Conservation (phyloP, 2,797 vertebrate species). For the Tokudaia tokunoshimensis region DNA sequence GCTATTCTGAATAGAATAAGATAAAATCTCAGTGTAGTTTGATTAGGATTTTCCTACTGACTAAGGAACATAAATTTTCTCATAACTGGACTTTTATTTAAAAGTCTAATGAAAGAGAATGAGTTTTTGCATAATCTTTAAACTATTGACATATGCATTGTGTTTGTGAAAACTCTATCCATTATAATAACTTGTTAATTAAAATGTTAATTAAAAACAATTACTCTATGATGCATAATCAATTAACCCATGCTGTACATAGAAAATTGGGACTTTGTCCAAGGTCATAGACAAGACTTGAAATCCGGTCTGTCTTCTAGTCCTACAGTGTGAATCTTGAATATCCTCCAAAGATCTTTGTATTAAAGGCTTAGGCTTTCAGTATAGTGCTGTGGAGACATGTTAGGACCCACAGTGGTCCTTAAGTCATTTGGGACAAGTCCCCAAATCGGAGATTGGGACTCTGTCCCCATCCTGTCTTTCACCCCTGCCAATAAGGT, state of each 20-base stretch:
- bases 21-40: not conserved
- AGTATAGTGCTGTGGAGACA: not conserved
- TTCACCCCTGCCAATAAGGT: not conserved
- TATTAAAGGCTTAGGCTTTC: not conserved
- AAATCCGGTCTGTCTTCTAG: not conserved
- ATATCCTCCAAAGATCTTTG: not conserved
- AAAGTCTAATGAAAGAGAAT: not conserved
- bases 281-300: not conserved
- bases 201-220: conserved; percentile 48
- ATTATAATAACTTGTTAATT: not conserved
- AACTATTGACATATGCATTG: not conserved
- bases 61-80: not conserved
- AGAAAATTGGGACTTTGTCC: not conserved
- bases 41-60: not conserved
- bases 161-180: not conserved
- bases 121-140: not conserved
- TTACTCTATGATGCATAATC: not conserved
- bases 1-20: not conserved
- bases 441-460: not conserved
- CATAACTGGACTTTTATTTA: conserved; percentile 17
- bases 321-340: not conserved
- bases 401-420: not conserved
- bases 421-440: not conserved
- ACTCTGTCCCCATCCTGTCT: not conserved
- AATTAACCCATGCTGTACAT: not conserved